Conservation (phyloP, 2,888 invertebrate genomes). For the Eupithecia subumbrata region DNA sequence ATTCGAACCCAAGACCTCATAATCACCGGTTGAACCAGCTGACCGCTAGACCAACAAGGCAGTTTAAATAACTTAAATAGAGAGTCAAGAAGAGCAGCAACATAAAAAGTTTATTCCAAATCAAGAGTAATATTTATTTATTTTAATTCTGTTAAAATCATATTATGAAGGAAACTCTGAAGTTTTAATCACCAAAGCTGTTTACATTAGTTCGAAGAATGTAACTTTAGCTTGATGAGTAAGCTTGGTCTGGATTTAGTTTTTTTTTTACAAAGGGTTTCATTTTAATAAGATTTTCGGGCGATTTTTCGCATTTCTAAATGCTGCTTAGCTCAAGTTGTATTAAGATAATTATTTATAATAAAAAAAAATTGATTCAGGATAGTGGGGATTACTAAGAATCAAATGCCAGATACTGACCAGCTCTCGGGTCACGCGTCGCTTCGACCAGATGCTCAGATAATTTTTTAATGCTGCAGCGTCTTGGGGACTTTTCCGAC, state of each 20-base stretch:
- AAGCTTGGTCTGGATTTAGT: background rate
- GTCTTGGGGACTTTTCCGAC: too few species aligned
- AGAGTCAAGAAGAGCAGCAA: too few species aligned
- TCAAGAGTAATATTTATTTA: background rate
- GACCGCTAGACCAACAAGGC: too few species aligned
- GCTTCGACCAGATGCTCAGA: too few species aligned
- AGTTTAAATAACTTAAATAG: too few species aligned
- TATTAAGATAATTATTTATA: background rate
- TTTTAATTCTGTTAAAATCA: background rate
- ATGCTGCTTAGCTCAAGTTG: background rate
- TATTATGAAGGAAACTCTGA: background rate
- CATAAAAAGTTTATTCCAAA: background rate
- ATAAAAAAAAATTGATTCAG: too few species aligned
- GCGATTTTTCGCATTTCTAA: background rate
- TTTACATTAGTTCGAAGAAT: background rate
- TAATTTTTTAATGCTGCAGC: too few species aligned
- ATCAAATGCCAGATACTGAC: too few species aligned
- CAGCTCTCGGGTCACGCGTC: too few species aligned
- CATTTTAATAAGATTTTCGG: background rate
- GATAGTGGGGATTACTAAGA: too few species aligned
- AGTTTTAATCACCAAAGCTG: constrained; percentile 1
- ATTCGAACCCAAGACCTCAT: too few species aligned
- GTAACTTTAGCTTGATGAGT: background rate
- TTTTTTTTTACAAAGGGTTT: background rate
- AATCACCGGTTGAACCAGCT: too few species aligned